Percentiles rank a stretch among this genome's conserved stretches.
These are phyloP conservation scores for Camptogramma bilineatum DNA, from an alignment of 2,888 invertebrate species.

Conservation along the genomic window DNA sequence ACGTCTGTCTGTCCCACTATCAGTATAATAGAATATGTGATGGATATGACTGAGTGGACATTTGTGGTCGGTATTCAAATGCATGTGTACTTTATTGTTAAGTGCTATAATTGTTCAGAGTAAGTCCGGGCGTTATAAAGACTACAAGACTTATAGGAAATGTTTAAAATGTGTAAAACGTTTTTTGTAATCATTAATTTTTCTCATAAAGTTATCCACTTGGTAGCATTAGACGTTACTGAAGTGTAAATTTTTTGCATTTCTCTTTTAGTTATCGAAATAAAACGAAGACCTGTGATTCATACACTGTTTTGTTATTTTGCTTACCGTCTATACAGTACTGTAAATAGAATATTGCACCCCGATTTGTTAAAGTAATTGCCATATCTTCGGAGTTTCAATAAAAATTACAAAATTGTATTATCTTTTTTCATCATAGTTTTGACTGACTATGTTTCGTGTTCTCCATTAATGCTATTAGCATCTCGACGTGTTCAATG, in stretches of 20 bases:
- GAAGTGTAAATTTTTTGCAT: slow-evolving; percentile 83
- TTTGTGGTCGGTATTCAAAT: slow-evolving; percentile 59
- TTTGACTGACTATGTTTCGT: slow-evolving; percentile 59
- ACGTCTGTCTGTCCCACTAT: slow-evolving; percentile 53
- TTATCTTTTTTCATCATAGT: slow-evolving; percentile 41
- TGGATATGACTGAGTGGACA: slow-evolving; percentile 63
- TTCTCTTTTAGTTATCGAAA: slow-evolving; percentile 82
- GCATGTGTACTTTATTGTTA: slow-evolving; percentile 73
- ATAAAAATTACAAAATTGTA: slow-evolving; percentile 46
- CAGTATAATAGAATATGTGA: slow-evolving; percentile 54
- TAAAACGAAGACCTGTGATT: slow-evolving; percentile 83
- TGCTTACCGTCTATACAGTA: slow-evolving; percentile 29
- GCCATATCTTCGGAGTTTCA: slow-evolving; percentile 45
- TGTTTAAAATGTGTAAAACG: slow-evolving; percentile 80
- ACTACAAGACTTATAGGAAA: slow-evolving; percentile 85
- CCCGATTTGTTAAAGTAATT: slow-evolving; percentile 34
- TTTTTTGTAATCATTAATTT: slow-evolving; percentile 84
- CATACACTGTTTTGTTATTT: slow-evolving; percentile 69
- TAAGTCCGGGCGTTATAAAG: slow-evolving; percentile 75
- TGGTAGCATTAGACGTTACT: slow-evolving; percentile 80
- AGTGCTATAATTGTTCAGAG: slow-evolving; percentile 77
- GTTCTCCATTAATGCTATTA: slow-evolving; percentile 63
- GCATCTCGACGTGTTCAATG: slow-evolving; percentile 55
- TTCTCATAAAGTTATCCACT: slow-evolving; percentile 79
- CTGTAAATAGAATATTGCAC: slow-evolving; percentile 32